A percentile compares a stretch with the other conserved stretches of the same genome.
Conservation (phyloP, 1,140 invertebrate genomes). For the Lamellibrachia luymesi region DNA sequence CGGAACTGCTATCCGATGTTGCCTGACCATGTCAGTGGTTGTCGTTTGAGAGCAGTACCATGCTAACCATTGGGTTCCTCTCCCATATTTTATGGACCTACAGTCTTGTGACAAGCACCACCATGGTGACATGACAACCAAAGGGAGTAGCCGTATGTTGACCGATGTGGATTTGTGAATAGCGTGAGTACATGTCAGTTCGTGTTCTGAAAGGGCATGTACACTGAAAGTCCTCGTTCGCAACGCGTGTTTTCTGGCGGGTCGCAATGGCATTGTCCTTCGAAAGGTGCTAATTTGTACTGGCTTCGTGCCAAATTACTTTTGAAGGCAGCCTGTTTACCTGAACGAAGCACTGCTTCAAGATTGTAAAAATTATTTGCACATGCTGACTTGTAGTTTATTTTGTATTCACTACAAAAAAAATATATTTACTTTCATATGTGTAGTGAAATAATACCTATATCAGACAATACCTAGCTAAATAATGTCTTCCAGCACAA, state of each 20-base stretch:
- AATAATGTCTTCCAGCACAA: not conserved
- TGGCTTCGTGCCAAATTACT: not conserved
- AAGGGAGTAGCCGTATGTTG: too few species aligned
- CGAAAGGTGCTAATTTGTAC: not conserved
- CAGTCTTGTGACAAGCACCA: too few species aligned
- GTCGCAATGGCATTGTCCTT: not conserved
- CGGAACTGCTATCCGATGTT: too few species aligned
- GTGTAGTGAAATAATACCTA: not conserved
- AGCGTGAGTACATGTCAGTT: not conserved
- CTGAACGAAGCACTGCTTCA: not conserved
- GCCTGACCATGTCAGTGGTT: too few species aligned
- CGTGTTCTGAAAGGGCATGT: not conserved
- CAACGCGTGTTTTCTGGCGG: not conserved
- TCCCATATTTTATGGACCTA: too few species aligned
- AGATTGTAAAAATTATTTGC: not conserved
- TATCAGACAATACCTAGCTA: not conserved
- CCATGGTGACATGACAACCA: too few species aligned
- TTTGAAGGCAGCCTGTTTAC: not conserved
- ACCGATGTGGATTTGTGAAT: not conserved
- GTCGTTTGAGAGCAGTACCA: too few species aligned
- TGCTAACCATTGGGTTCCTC: too few species aligned
- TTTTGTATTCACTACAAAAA: not conserved
- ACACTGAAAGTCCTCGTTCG: not conserved
- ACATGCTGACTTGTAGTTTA: not conserved
- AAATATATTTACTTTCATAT: not conserved